These are phyloP conservation scores for Saccopteryx bilineata DNA, from an alignment of 2,113 vertebrate genomes.

Conservation along the genomic window DNA sequence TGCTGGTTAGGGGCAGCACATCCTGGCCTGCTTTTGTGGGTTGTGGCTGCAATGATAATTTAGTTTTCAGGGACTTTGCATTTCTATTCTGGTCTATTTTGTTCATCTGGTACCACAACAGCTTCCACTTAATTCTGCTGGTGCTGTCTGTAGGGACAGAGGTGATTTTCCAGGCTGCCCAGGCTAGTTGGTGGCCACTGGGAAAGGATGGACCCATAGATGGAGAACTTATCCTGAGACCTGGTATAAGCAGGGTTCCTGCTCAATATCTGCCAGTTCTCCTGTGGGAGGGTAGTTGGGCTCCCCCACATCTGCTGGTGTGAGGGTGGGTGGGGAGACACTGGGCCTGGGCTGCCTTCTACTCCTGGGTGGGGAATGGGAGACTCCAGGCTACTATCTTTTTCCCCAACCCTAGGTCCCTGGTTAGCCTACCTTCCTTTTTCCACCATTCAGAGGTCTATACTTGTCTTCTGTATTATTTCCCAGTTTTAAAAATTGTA, in stretches of 20 bases:
- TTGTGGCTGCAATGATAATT: background rate
- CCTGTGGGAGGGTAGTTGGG: background rate
- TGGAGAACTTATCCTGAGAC: background rate
- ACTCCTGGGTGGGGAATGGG: background rate
- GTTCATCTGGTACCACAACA: background rate
- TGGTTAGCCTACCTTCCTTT: background rate
- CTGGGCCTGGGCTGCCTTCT: background rate
- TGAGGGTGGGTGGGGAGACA: accelerated
- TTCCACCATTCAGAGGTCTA: background rate
- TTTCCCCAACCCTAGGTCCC: background rate
- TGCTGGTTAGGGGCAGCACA: background rate
- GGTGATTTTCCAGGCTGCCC: background rate
- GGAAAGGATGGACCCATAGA: background rate
- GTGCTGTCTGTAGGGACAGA: background rate
- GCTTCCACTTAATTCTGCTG: background rate
- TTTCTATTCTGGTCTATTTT: background rate
- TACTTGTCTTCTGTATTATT: background rate
- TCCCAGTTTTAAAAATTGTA: background rate
- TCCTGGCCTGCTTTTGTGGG: background rate
- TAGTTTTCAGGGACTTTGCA: background rate
- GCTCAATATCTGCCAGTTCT: background rate
- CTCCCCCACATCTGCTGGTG: background rate
- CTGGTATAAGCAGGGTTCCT: too few relatives aligned
- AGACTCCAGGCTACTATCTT: background rate
- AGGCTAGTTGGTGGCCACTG: too few relatives aligned